phyloP scores from a whole-genome alignment of 2,888 invertebrate genomes.

The Nasonovia ribisnigri region DNA sequence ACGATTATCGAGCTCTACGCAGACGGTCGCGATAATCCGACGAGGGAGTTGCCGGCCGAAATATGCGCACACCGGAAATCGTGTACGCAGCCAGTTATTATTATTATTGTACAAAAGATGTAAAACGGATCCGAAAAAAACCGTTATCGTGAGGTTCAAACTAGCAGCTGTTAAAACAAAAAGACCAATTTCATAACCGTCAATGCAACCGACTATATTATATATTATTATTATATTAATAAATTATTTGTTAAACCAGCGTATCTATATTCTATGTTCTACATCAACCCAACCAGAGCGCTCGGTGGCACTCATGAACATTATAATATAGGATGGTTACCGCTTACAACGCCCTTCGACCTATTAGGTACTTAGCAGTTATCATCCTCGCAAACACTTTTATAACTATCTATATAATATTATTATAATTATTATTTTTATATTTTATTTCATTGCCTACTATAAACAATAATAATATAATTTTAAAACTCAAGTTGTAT shows the following conservation, averaged over 20 bases:
- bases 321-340: neutral
- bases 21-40: neutral
- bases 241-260: neutral
- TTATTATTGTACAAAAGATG: neutral
- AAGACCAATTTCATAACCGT: neutral
- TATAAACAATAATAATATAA: neutral
- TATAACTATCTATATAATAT: no score
- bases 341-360: neutral
- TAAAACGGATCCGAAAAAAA: neutral
- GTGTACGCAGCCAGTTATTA: neutral
- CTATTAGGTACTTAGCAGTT: neutral
- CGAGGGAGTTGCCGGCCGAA: neutral
- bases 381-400: neutral
- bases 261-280: neutral
- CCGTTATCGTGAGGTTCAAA: neutral
- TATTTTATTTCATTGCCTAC: no score
- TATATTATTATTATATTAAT: neutral
- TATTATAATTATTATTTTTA: no score
- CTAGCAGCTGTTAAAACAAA: slow-evolving; percentile 12
- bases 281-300: neutral
- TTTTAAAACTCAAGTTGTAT: neutral
- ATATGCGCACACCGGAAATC: neutral
- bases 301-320: neutral
- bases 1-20: neutral
- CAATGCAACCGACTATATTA: neutral